These are phyloP conservation scores for Sarcoramphus papa DNA, from an alignment of 2,797 vertebrate genomes.

Conservation along the genomic window DNA sequence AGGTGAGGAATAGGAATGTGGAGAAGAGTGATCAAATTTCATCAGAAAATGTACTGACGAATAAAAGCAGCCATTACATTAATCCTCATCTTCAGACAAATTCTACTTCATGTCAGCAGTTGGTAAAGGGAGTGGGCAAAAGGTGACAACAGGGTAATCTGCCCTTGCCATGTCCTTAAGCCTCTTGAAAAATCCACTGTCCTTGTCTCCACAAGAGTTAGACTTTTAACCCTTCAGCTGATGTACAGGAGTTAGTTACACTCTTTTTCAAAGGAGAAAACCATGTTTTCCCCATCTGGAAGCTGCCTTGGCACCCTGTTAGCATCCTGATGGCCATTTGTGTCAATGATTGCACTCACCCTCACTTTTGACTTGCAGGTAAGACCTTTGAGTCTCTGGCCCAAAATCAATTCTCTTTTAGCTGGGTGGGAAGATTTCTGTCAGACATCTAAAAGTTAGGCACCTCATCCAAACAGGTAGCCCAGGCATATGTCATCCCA, in stretches of 20 bases:
- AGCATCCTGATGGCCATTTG: not conserved
- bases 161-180: conserved; percentile 44
- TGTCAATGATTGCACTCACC: not conserved
- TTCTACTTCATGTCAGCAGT: conserved; percentile 65
- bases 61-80: conserved; percentile 70
- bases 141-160: conserved; percentile 65
- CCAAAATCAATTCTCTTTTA: not conserved
- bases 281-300: not conserved
- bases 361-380: not conserved
- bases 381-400: not conserved
- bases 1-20: conserved; percentile 72
- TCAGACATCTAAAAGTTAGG: not conserved
- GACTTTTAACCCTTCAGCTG: not conserved
- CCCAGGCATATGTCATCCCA: not conserved
- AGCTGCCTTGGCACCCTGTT: not conserved
- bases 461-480: not conserved
- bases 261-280: not conserved
- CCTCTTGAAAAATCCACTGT: not conserved
- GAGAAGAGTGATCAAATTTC: conserved; percentile 69
- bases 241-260: not conserved
- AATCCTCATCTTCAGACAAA: conserved; percentile 73
- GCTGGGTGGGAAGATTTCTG: not conserved
- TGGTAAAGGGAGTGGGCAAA: conserved; percentile 60
- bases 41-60: conserved; percentile 50
- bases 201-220: not conserved